Conservation (phyloP, 2,113 vertebrate species). For the Tinamus guttatus region DNA sequence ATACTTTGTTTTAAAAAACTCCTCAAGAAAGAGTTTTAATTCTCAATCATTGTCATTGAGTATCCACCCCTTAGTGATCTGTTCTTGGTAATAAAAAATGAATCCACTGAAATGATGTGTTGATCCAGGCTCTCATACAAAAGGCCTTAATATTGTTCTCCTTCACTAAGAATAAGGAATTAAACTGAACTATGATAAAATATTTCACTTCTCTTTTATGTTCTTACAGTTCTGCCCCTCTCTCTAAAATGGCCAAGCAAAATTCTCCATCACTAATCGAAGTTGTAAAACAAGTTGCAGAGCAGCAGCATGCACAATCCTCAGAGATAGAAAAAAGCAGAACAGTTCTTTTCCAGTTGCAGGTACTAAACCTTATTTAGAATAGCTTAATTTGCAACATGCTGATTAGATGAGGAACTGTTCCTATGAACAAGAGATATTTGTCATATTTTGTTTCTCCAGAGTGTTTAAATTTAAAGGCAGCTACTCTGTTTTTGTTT, state of each 20-base stretch:
- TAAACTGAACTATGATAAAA: not conserved
- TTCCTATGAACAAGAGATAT: not conserved
- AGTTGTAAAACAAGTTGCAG: conserved; percentile 70
- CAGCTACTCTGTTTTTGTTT: not conserved
- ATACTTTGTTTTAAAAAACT: not conserved
- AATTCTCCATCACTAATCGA: conserved; percentile 54
- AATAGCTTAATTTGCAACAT: not conserved
- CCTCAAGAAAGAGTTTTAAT: not conserved
- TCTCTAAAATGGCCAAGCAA: conserved; percentile 44
- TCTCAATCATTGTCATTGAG: not conserved
- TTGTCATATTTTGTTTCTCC: not conserved
- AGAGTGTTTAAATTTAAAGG: not conserved
- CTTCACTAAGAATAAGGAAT: not conserved
- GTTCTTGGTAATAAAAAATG: not conserved
- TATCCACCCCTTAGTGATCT: too few relatives aligned
- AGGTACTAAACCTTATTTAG: conserved; percentile 66
- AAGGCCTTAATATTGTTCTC: not conserved
- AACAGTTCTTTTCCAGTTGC: conserved; percentile 56
- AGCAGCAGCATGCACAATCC: conserved; percentile 73
- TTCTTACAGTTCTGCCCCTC: not conserved
- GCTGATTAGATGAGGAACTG: not conserved
- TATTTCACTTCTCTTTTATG: not conserved
- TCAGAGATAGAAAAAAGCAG: conserved; percentile 76
- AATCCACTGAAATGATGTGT: not conserved
- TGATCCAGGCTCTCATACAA: not conserved